Evolutionary conservation across 2,113 vertebrate genomes (phyloP).

Genomic region (Xiphias gladius): DNA sequence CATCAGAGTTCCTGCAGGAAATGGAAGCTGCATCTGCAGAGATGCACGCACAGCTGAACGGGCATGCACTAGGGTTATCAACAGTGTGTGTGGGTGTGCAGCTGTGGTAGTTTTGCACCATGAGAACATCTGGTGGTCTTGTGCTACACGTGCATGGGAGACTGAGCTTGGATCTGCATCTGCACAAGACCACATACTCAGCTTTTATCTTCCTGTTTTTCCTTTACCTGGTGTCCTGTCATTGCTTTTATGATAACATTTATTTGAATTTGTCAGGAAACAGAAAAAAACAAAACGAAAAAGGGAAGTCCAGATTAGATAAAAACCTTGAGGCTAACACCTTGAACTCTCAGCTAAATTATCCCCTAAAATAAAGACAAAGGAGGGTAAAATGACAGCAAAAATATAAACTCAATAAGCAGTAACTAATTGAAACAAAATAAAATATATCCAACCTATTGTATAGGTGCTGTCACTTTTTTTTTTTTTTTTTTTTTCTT

Average conservation of each 20-base stretch:
- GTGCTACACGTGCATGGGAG: slow-evolving; percentile 24
- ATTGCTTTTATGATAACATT: background rate
- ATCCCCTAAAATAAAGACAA: background rate
- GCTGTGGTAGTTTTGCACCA: slow-evolving; percentile 25
- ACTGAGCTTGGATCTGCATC: background rate
- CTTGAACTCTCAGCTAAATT: background rate
- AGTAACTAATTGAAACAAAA: background rate
- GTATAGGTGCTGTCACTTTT: too few relatives aligned
- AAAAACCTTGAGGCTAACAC: background rate
- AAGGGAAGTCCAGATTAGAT: background rate
- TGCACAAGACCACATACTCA: slow-evolving; percentile 11
- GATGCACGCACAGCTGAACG: slow-evolving; percentile 22
- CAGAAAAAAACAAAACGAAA: background rate
- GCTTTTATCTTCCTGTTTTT: background rate
- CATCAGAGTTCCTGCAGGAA: slow-evolving; percentile 62
- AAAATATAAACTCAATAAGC: background rate
- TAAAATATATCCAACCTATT: too few relatives aligned
- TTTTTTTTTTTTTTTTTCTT: too few relatives aligned
- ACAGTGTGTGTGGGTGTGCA: background rate
- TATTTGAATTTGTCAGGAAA: slow-evolving; percentile 17
- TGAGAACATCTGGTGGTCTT: slow-evolving; percentile 46
- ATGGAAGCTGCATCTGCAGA: slow-evolving; percentile 64
- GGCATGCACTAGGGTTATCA: background rate
- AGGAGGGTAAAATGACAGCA: background rate
- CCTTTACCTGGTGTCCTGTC: background rate